A percentile compares a stretch with the other conserved stretches of the same genome.
Conservation (phyloP, 1,140 invertebrate genomes). For the Drosophila lacteicornis region DNA sequence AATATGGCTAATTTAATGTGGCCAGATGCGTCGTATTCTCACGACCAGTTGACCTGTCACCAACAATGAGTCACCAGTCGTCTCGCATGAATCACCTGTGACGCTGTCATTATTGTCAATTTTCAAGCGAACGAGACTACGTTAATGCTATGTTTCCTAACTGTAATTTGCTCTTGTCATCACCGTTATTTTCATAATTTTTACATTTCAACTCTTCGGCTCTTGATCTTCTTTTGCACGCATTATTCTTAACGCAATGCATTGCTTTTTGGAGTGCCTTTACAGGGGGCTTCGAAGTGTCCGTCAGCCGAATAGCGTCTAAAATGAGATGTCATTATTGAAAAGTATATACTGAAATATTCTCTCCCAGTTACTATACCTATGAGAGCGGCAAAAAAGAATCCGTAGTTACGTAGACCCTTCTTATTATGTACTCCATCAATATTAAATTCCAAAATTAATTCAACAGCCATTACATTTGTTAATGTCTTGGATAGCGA, state of each 20-base stretch:
- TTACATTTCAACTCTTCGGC: background rate
- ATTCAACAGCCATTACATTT: slow-evolving; percentile 11
- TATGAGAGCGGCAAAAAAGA: slow-evolving; percentile 11
- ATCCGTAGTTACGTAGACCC: background rate
- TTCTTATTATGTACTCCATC: slow-evolving; percentile 8
- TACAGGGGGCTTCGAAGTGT: background rate
- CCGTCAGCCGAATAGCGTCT: background rate
- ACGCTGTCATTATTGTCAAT: background rate
- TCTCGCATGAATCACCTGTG: background rate
- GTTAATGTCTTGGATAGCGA: slow-evolving; percentile 10
- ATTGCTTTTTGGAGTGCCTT: slow-evolving; percentile 18
- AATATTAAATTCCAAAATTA: slow-evolving; percentile 8
- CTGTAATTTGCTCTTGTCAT: no score
- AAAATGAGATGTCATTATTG: background rate
- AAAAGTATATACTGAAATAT: background rate
- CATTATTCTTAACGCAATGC: slow-evolving; percentile 21
- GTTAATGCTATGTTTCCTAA: background rate
- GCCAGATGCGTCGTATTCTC: no score
- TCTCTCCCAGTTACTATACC: background rate
- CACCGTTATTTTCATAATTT: background rate
- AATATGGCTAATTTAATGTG: no score
- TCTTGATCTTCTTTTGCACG: slow-evolving; percentile 4
- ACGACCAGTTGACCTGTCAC: no score
- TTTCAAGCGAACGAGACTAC: background rate
- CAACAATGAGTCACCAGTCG: background rate